These are phyloP conservation scores for Apis laboriosa DNA, from an alignment of 1,140 invertebrate genomes.

Conservation along the genomic window DNA sequence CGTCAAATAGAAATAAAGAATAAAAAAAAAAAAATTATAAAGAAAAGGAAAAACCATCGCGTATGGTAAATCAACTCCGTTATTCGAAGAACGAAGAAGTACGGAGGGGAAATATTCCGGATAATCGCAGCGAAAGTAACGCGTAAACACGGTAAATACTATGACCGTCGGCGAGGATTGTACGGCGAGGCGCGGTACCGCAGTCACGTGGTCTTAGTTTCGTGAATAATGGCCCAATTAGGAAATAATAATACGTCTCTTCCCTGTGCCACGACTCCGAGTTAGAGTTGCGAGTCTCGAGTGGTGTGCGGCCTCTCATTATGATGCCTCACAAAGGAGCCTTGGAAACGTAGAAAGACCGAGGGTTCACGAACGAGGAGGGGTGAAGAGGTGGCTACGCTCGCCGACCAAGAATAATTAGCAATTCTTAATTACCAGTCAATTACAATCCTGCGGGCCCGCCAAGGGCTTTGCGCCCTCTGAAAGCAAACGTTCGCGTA, in stretches of 20 bases:
- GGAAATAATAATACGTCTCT: conserved; percentile 70
- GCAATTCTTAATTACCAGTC: conserved; percentile 59
- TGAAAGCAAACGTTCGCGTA: not conserved
- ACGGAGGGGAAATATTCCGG: not conserved
- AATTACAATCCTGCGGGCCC: conserved; percentile 24
- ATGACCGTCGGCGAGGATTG: not conserved
- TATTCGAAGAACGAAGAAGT: not conserved
- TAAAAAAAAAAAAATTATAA: no score
- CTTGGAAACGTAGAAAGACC: conserved; percentile 49
- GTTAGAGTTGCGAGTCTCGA: conserved; percentile 59
- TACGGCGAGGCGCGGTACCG: conserved; percentile 19
- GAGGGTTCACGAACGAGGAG: conserved; percentile 8
- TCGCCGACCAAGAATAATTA: conserved; percentile 50
- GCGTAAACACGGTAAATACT: conserved; percentile 32
- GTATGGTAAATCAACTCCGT: not conserved
- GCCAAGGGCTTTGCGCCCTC: not conserved
- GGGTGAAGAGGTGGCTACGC: conserved; percentile 2
- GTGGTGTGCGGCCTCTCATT: conserved; percentile 65
- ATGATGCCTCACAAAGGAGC: conserved; percentile 56
- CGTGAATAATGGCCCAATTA: conserved; percentile 72
- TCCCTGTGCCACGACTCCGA: conserved; percentile 41
- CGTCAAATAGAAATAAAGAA: not conserved
- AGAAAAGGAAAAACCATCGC: not conserved
- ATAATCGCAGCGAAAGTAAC: conserved; percentile 1
- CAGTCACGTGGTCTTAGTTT: conserved; percentile 62